Percentiles rank a stretch among this genome's conserved stretches.
Evolutionary conservation across 2,113 vertebrate genomes (phyloP).

Genomic region (Paralichthys olivaceus): DNA sequence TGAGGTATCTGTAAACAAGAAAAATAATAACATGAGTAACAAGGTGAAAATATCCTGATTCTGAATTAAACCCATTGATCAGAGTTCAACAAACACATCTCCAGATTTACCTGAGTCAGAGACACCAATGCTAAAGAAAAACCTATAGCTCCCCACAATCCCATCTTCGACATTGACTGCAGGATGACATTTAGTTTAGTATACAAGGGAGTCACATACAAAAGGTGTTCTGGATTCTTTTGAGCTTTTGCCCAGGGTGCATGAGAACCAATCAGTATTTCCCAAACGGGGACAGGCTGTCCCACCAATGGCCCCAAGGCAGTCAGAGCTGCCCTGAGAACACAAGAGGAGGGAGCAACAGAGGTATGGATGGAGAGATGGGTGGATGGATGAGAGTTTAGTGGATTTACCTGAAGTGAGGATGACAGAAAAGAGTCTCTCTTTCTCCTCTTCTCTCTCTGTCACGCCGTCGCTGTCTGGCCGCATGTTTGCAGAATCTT

Average conservation of each 20-base stretch:
- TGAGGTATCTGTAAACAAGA: slow-evolving; percentile 72
- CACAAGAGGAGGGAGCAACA: slow-evolving; percentile 46
- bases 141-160: slow-evolving; percentile 73
- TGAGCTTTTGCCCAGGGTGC: slow-evolving; percentile 64
- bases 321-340: slow-evolving; percentile 52
- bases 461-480: background rate
- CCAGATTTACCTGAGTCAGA: slow-evolving; percentile 78
- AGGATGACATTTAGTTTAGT: slow-evolving; percentile 75
- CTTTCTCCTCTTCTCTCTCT: background rate
- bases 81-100: background rate
- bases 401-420: slow-evolving; percentile 27
- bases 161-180: slow-evolving; percentile 79
- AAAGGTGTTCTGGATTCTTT: slow-evolving; percentile 79
- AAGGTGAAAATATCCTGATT: background rate
- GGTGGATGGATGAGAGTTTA: slow-evolving; percentile 18
- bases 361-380: slow-evolving; percentile 12
- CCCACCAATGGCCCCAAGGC: slow-evolving; percentile 64
- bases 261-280: slow-evolving; percentile 79
- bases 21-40: background rate
- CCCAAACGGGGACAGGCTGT: slow-evolving; percentile 65
- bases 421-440: slow-evolving; percentile 5
- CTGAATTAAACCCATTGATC: background rate
- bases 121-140: slow-evolving; percentile 74
- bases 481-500: slow-evolving; percentile 17
- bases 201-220: slow-evolving; percentile 73